Evolutionary conservation across 2,888 invertebrate genomes (phyloP), one percentile per base, ranked within the genome.

Genomic region (Tetranychus truncatus): DNA sequence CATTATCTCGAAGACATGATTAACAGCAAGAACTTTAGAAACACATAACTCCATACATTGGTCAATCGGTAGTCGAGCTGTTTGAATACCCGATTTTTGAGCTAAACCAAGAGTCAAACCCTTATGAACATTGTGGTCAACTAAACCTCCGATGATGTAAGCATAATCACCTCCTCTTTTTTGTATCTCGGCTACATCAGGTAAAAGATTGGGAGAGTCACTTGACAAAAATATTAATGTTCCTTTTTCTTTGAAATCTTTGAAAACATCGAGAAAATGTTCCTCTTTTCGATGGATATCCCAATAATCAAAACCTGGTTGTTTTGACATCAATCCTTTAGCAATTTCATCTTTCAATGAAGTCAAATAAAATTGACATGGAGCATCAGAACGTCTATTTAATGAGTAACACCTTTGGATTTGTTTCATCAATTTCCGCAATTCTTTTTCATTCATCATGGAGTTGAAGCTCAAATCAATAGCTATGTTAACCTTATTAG

Each of bases 61-160:
- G 78, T 88, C 88, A 79, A 99, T 87, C 0, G 99, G 97, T 72
- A 99, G 84, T 80, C 91, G 88, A 0, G 88, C 93, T 83, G 95
- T 95, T 77, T 84, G 83, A 46, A 95, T 85, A 4, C 89, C 89
- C 81, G 89, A 88, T 80, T 90, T 87, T 66, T 86, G 81, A 3
- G 99, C 97, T 80, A 91, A 86, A 79, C 88, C 87, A 82, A 90
- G 88, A 81, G 95, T 95, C 20, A 91, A 83, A 2, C 95, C 95
- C 86, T 96, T 97, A 79, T 95, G 90, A 79, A 89, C 87, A 84
- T 99, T 99, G 82, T 99, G 97, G 84, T 99, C 99, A 0, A 99
- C 95, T 71, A 99, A 84, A 45, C 96, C 99, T 67, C 99, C 99
- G 82, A 99, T 96, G 74, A 99, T 88, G 81, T 97, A 99, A 72